phyloP scores from a whole-genome alignment of 1,140 invertebrate genomes.

The Zaprionus davidi region DNA sequence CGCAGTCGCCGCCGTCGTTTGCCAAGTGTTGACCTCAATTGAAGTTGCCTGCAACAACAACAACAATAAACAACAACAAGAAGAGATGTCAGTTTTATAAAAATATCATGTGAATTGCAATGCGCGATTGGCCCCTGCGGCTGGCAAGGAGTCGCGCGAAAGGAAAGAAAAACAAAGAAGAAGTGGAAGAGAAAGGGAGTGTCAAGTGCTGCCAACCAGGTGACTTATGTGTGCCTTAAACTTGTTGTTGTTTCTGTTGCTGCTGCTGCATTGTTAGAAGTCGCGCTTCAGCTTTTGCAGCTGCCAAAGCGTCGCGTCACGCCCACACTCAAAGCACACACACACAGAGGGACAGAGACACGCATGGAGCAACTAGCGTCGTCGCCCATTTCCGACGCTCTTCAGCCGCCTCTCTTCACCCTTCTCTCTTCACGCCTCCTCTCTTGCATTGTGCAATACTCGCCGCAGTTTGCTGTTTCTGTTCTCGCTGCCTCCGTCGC shows the following conservation, averaged over 20 bases:
- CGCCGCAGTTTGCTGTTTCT: not conserved
- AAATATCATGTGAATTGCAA: slow-evolving; percentile 51
- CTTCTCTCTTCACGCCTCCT: not conserved
- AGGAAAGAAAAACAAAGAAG: not conserved
- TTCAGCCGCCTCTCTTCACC: slow-evolving; percentile 4
- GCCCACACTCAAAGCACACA: slow-evolving; percentile 36
- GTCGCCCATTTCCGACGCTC: slow-evolving; percentile 50
- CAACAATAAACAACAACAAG: slow-evolving; percentile 2
- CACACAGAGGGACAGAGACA: slow-evolving; percentile 1
- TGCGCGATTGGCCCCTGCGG: slow-evolving; percentile 26
- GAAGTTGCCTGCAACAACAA: slow-evolving; percentile 38
- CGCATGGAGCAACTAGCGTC: slow-evolving; percentile 10
- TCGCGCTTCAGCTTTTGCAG: slow-evolving; percentile 23
- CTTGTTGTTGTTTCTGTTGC: not conserved
- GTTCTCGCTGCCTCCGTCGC: slow-evolving; percentile 40
- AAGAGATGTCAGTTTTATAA: slow-evolving; percentile 49
- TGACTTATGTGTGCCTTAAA: not conserved
- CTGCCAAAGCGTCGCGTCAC: slow-evolving; percentile 40
- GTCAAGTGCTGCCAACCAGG: slow-evolving; percentile 23
- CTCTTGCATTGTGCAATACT: slow-evolving; percentile 35
- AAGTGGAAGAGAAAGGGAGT: slow-evolving; percentile 11
- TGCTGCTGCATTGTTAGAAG: not conserved
- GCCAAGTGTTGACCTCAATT: slow-evolving; percentile 54
- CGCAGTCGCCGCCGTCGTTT: slow-evolving; percentile 27
- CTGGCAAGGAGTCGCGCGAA: not conserved